These are phyloP conservation scores for Cavia aperea DNA, from an alignment of 2,113 vertebrate species.

Conservation along the genomic window DNA sequence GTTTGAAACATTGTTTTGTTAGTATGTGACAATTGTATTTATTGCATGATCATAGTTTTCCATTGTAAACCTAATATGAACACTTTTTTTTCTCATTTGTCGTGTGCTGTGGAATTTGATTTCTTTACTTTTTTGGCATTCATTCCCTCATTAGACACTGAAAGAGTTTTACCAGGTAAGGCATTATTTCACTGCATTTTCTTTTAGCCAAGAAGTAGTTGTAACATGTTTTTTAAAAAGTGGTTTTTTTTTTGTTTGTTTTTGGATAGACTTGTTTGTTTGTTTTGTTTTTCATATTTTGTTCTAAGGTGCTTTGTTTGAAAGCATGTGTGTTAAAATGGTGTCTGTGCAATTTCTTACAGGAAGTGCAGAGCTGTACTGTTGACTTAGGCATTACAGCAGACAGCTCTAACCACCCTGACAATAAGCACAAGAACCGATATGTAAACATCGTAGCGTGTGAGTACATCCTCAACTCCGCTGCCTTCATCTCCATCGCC, in stretches of 20 bases:
- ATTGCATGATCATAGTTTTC: constrained; percentile 81
- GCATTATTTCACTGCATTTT: constrained; percentile 80
- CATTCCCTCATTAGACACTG: constrained; percentile 93
- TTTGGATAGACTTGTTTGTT: constrained; percentile 65
- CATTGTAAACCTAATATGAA: constrained; percentile 80
- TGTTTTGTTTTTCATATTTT: constrained; percentile 61
- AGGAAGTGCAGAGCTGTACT: constrained; percentile 93
- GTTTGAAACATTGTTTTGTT: constrained; percentile 70
- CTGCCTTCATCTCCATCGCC: not conserved
- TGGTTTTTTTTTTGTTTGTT: not conserved
- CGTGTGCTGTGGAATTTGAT: constrained; percentile 89
- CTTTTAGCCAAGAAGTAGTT: constrained; percentile 79
- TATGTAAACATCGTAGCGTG: constrained; percentile 95
- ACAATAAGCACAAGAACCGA: constrained; percentile 94
- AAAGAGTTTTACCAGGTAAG: constrained; percentile 99
- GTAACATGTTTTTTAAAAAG: constrained; percentile 69
- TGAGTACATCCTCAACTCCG: constrained; percentile 74
- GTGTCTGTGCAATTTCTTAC: constrained; percentile 52
- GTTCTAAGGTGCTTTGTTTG: constrained; percentile 62
- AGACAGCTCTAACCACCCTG: constrained; percentile 90
- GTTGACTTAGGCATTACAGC: constrained; percentile 88
- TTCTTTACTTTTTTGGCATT: constrained; percentile 92
- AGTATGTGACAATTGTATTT: constrained; percentile 70
- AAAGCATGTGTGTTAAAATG: constrained; percentile 47
- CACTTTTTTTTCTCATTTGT: constrained; percentile 83